Conservation (phyloP, 2,113 vertebrate species). For the Rhabdornis inornatus region DNA sequence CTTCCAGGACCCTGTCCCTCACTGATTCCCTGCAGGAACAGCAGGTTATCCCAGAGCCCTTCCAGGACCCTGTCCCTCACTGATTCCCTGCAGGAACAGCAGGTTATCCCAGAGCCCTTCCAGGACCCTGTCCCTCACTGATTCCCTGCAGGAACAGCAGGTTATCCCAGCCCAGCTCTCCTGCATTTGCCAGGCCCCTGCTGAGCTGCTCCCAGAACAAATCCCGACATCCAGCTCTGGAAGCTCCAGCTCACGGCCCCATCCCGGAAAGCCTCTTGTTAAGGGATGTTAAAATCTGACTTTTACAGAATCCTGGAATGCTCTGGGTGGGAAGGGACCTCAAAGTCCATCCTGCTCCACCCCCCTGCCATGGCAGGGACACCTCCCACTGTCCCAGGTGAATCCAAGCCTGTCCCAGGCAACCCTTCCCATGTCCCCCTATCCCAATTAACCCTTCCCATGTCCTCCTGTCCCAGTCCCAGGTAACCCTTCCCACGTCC, state of each 20-base stretch:
- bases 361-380: background rate
- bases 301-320: accelerated
- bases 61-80: no score
- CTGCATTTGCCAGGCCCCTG: background rate
- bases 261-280: accelerated
- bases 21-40: no score
- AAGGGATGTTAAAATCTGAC: background rate
- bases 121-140: accelerated
- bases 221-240: accelerated
- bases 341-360: no score
- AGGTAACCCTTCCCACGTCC: no score
- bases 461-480: background rate
- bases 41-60: no score
- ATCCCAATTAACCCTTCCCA: no score
- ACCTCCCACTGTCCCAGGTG: background rate
- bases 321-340: background rate
- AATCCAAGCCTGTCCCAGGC: background rate
- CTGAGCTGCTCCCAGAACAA: background rate
- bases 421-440: no score
- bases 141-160: accelerated
- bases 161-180: accelerated
- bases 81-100: no score
- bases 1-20: accelerated
- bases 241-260: background rate
- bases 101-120: no score